phyloP scores from a whole-genome alignment of 2,888 invertebrate genomes.

The Lampropteryx suffumata region DNA sequence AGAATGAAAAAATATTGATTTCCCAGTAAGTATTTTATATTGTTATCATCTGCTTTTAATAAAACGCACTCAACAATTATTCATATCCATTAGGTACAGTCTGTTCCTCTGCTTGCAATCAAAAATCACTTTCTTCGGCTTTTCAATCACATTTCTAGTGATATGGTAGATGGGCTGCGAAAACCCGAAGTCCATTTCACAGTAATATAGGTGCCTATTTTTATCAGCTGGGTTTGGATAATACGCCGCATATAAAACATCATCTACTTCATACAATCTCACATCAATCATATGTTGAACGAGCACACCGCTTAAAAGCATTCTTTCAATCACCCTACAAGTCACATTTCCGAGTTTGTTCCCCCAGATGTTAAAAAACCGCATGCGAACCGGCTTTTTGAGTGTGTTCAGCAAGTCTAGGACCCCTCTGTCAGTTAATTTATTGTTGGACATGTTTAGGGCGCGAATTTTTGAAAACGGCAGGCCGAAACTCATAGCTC shows the following conservation, averaged over 20 bases:
- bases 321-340: conserved; percentile 63
- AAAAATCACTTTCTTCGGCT: conserved; percentile 52
- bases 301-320: conserved; percentile 59
- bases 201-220: conserved; percentile 81
- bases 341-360: conserved; percentile 66
- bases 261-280: conserved; percentile 62
- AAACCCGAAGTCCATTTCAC: conserved; percentile 72
- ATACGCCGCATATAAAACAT: conserved; percentile 58
- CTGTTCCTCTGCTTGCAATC: conserved; percentile 63
- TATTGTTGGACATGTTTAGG: conserved; percentile 82
- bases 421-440: conserved; percentile 78
- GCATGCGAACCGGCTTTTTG: conserved; percentile 73
- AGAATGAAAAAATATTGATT: too few relatives aligned
- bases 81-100: conserved; percentile 57
- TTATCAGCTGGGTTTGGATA: conserved; percentile 69
- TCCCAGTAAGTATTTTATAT: too few relatives aligned
- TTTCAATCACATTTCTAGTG: conserved; percentile 52
- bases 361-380: conserved; percentile 72
- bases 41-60: too few relatives aligned
- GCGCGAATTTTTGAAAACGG: conserved; percentile 82
- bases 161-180: conserved; percentile 68
- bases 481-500: conserved; percentile 78
- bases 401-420: conserved; percentile 79
- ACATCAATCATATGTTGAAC: conserved; percentile 70
- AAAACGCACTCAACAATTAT: conserved; percentile 42